Evolutionary conservation across 2,797 vertebrate genomes (phyloP), one percentile per base, ranked within the genome.

Genomic region (Chelidonichthys spinosus): DNA sequence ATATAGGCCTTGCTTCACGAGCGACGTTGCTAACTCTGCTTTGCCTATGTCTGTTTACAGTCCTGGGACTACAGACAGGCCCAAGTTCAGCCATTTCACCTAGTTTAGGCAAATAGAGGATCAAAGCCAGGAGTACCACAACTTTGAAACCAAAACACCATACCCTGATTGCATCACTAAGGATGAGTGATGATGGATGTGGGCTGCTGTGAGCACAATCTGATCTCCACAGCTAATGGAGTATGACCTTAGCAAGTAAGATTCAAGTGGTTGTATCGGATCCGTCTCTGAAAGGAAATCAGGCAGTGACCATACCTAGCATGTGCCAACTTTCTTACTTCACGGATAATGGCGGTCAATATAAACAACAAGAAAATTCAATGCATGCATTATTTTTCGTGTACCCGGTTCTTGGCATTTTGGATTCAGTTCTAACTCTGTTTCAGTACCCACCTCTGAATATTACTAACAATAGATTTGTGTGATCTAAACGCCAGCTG

Each of bases 71-170:
- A 25, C 25, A 25, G 25, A 25, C 25, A 25, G 25, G 25, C 25
- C 25, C 25, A 88, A 79, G 76, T 83, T 37, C 75, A 78, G 74
- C 68, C 72, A 86, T 79, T 88, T 86, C 68, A 83, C 46, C 64
- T 70, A 52, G 66, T 18, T 73, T 54, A 52, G 64, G 82, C 74
- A 74, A 74, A 72, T 44, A 67, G 46, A 63, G 61, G 35, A 63
- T 32, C 47, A 61, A 42, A 73, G 63, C 59, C 56, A 37, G 63
- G 46, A 83, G 63, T 2, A 63, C 32, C 3, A n/a, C 55, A 69
- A 81, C 78, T 65, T 84, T 39, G 69, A 79, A 84, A 91, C 74
- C 89, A 85, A 78, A 46, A 70, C 56, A 11, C 55, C 69, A 76
- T 82, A 33, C n/a, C 17, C 56, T 55, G 55, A 43, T 77, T 74